A percentile compares a stretch with the other conserved stretches of the same genome.
These are phyloP conservation scores for Patella ulyssiponensis DNA, from an alignment of 2,888 invertebrate genomes.

Conservation along the genomic window DNA sequence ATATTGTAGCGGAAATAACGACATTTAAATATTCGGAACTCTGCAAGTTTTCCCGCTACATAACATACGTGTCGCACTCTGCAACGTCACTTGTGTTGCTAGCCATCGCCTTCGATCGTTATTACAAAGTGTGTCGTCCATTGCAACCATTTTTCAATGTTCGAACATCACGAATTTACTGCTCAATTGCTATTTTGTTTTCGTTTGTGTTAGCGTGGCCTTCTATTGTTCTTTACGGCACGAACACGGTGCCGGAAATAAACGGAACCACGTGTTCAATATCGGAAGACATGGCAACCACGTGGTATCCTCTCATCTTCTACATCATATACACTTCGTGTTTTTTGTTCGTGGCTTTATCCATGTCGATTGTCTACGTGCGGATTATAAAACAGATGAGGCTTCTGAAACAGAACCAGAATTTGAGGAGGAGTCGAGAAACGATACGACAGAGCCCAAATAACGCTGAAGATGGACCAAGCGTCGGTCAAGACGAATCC, in stretches of 20 bases:
- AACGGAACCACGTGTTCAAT: constrained; percentile 46
- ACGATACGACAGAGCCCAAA: neutral
- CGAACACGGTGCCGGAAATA: constrained; percentile 23
- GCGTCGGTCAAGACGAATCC: too few relatives aligned
- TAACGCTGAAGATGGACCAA: too few relatives aligned
- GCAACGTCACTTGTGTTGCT: constrained; percentile 38
- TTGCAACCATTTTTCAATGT: constrained; percentile 43
- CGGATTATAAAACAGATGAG: constrained; percentile 38
- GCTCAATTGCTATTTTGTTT: constrained; percentile 40
- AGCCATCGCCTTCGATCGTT: constrained; percentile 46
- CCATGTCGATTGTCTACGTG: constrained; percentile 43
- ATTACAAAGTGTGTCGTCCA: constrained; percentile 53
- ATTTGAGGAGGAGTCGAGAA: neutral
- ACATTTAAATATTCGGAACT: constrained; percentile 34
- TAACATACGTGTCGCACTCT: constrained; percentile 41
- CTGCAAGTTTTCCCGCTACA: constrained; percentile 41
- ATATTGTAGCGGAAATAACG: constrained; percentile 30
- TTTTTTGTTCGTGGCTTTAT: constrained; percentile 36
- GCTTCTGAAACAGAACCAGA: constrained; percentile 18
- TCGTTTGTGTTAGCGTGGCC: constrained; percentile 48
- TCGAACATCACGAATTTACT: constrained; percentile 44
- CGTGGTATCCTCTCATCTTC: constrained; percentile 43
- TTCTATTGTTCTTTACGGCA: constrained; percentile 53
- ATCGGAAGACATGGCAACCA: constrained; percentile 33
- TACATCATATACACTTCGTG: constrained; percentile 39